Percentiles rank a stretch among this genome's conserved stretches.
These are phyloP conservation scores for Aratinga solstitialis DNA, from an alignment of 2,797 vertebrate genomes.

Conservation along the genomic window DNA sequence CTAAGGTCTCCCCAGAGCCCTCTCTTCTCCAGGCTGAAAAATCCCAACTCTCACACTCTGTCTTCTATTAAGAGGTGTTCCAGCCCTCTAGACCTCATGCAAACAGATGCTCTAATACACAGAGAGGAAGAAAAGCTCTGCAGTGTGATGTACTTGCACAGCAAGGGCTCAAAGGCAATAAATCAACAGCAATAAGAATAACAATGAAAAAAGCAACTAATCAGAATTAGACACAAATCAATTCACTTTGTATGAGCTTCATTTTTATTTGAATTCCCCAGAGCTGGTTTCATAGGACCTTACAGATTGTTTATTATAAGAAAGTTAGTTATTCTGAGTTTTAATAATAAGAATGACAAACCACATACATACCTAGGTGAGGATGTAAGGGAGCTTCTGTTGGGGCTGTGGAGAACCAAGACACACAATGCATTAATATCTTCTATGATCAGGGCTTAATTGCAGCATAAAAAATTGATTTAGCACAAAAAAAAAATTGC, in stretches of 20 bases:
- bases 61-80: neutral
- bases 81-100: neutral
- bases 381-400: conserved; percentile 90
- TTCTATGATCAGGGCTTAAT: neutral
- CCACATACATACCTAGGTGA: conserved; percentile 88
- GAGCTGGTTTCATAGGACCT: neutral
- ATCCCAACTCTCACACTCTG: neutral
- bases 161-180: neutral
- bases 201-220: neutral
- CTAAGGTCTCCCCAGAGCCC: neutral
- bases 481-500: neutral
- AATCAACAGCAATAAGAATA: neutral
- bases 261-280: conserved; percentile 15
- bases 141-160: neutral
- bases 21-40: neutral
- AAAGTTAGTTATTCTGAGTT: neutral
- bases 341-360: neutral
- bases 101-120: neutral
- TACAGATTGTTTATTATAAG: neutral
- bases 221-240: neutral
- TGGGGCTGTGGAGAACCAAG: conserved; percentile 81
- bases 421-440: neutral
- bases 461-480: neutral
- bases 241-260: neutral
- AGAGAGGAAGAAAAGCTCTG: neutral